These are phyloP conservation scores for Conopomorpha cramerella DNA, from an alignment of 1,140 invertebrate genomes.

Conservation along the genomic window DNA sequence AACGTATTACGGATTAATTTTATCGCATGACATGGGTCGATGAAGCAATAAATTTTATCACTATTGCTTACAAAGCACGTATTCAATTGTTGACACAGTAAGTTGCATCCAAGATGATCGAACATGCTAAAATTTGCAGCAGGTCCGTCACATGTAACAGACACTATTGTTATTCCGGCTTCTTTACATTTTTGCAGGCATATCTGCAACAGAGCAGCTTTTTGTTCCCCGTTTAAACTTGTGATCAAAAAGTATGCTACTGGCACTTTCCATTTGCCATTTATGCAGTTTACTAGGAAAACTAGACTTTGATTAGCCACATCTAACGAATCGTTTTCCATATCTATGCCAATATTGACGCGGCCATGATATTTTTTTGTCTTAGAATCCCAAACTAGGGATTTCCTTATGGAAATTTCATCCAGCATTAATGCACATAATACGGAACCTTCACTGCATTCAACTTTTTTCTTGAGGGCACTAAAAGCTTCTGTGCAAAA, in stretches of 20 bases:
- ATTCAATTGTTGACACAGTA: no score
- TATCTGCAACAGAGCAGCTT: background rate
- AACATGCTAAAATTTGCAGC: slow-evolving; percentile 1
- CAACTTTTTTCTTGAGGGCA: background rate
- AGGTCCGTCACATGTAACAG: background rate
- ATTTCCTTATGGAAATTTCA: background rate
- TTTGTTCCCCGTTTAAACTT: background rate
- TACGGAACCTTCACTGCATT: background rate
- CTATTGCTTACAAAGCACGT: no score
- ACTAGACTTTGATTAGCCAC: slow-evolving; percentile 1
- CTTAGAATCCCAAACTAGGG: background rate
- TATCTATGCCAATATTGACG: background rate
- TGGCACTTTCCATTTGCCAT: slow-evolving; percentile 1
- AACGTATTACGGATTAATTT: no score
- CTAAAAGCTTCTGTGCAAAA: background rate
- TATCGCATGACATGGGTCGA: no score
- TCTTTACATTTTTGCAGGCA: background rate
- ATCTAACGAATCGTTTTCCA: background rate
- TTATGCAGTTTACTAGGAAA: background rate
- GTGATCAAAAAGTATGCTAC: background rate
- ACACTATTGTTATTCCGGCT: background rate
- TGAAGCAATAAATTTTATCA: no score
- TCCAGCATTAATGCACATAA: background rate
- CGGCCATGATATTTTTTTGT: slow-evolving; percentile 1
- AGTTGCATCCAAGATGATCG: no score